Base-by-base conservation (phyloP, 2,888 invertebrate genomes). In the Diabrotica balteata region DNA sequence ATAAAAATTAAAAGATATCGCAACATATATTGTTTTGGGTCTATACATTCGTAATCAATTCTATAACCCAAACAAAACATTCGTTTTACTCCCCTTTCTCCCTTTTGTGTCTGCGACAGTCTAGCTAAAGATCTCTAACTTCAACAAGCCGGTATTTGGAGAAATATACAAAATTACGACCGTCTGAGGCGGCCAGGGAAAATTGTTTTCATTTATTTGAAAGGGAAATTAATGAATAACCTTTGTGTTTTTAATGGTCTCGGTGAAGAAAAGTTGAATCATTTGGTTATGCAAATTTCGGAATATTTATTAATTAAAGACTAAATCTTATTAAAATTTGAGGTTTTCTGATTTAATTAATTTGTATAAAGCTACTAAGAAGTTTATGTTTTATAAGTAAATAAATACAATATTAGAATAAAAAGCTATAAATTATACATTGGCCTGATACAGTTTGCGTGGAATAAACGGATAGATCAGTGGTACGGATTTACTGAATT, bases 141-240 rank as follows among this genome's bases (percentile, higher is more conserved):
- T 45, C 17, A n/a, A 22, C 22, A 11, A 22, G 17, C 8, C 45
- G 45, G 44, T 52, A 52, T 60, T 52, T 52, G 7, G 17, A 52
- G 52, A 60, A 60, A 60, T 51, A 52, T 45, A 52, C 52, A 52
- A 60, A 60, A 52, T 60, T 60, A 52, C 52, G 22, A 45, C 47
- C 52, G 51, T 11, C 43, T 60, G 22, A 60, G 45, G 44, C 32
- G 49, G 60, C 52, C 8, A 60, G 45, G 45, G 51, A 32, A 60
- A 60, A 60, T 60, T 60, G 52, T 60, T 60, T 52, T 52, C 60
- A 60, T 60, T 59, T 59, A 59, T 59, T 60, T 52, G 60, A 52
- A 52, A 52, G 60, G 60, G 52, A 60, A 60, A 52, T 60, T 60
- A 60, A 60, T 60, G 52, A 52, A 60, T 60, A 60, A 60, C 60